These are phyloP conservation scores for Aix galericulata DNA, from an alignment of 2,113 vertebrate genomes.

Conservation along the genomic window DNA sequence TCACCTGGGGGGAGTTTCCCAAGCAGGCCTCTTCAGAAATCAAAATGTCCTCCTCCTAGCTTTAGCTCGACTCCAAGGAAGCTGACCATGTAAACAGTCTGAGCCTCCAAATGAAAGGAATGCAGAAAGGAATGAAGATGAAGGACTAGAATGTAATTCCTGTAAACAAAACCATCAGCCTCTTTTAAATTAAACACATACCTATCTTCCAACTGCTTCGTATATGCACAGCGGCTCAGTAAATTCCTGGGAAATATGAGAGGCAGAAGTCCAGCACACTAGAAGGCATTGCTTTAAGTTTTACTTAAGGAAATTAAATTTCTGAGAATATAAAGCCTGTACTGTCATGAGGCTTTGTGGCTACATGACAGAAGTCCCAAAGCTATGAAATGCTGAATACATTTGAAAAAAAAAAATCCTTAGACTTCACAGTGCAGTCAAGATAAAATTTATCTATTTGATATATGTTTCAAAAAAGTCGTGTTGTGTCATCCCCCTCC, in stretches of 20 bases:
- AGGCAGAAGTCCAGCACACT: not conserved
- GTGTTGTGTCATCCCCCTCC: too few species aligned
- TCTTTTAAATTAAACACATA: constrained; percentile 63
- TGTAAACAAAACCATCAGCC: constrained; percentile 59
- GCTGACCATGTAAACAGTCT: constrained; percentile 64
- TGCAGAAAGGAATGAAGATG: constrained; percentile 71
- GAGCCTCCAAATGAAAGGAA: constrained; percentile 70
- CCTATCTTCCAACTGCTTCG: constrained; percentile 29
- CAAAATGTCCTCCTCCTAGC: not conserved
- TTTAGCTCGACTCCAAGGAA: constrained; percentile 52
- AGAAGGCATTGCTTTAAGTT: not conserved
- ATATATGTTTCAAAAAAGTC: not conserved
- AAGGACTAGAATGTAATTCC: constrained; percentile 46
- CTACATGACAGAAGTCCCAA: not conserved
- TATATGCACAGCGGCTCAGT: not conserved
- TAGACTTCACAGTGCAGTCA: not conserved
- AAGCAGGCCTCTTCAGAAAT: constrained; percentile 9
- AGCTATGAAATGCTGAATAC: not conserved
- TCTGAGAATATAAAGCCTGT: not conserved
- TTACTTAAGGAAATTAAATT: constrained; percentile 19
- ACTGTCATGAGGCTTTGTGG: not conserved
- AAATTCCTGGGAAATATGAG: not conserved
- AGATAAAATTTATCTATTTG: not conserved
- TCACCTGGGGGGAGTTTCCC: not conserved
- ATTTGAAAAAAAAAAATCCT: not conserved